Evolutionary conservation across 2,797 vertebrate genomes (phyloP).

Genomic region (Tokudaia tokunoshimensis): DNA sequence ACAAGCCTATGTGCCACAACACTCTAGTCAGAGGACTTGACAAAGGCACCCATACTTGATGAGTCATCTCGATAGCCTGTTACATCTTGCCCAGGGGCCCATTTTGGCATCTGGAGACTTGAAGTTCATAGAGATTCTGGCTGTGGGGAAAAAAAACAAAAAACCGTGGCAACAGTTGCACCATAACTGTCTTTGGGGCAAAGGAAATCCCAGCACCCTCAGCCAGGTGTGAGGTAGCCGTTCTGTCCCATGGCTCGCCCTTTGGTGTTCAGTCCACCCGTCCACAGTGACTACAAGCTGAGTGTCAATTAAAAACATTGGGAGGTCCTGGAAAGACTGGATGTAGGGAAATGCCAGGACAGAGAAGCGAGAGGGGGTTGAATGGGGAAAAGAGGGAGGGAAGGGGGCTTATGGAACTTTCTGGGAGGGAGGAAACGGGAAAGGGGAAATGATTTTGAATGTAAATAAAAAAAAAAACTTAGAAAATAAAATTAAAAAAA

Average conservation of each 20-base stretch:
- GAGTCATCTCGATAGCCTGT: neutral
- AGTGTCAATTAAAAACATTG: fast-evolving
- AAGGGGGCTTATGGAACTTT: too few species aligned
- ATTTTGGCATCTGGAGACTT: neutral
- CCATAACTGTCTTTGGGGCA: neutral
- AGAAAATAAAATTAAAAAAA: too few species aligned
- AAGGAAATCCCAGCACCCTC: too few species aligned
- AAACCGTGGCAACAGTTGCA: neutral
- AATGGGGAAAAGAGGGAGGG: too few species aligned
- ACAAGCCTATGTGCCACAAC: neutral
- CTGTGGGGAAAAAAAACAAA: neutral
- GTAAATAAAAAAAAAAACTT: too few species aligned
- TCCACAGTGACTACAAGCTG: neutral
- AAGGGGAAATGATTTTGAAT: too few species aligned
- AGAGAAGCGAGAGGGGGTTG: too few species aligned
- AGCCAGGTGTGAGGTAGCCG: fast-evolving
- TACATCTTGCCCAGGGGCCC: neutral
- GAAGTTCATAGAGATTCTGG: neutral
- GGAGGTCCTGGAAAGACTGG: too few species aligned
- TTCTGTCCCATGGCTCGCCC: neutral
- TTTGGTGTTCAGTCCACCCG: neutral
- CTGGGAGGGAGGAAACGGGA: too few species aligned
- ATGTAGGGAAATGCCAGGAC: too few species aligned
- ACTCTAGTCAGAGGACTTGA: neutral
- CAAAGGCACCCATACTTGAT: neutral